phyloP scores from a whole-genome alignment of 2,113 vertebrate genomes.

The Saccopteryx leptura region DNA sequence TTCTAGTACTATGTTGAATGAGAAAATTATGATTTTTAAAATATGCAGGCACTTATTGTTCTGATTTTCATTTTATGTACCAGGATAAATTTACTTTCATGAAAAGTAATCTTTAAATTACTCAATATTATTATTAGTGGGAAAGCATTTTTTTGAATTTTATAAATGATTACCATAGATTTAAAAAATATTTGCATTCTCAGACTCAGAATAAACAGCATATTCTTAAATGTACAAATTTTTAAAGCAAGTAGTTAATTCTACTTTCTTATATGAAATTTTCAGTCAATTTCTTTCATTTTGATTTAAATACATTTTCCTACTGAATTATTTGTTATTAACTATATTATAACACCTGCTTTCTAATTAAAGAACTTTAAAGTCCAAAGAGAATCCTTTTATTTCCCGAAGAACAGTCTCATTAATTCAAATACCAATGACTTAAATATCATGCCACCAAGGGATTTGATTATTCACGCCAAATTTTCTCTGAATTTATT shows the following conservation, averaged over 20 bases:
- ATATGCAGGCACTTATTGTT: background rate
- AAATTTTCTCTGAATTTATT: constrained; percentile 68
- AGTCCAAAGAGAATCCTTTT: constrained; percentile 18
- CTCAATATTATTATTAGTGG: background rate
- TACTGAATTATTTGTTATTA: constrained; percentile 20
- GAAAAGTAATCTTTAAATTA: constrained; percentile 35
- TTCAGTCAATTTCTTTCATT: constrained; percentile 2
- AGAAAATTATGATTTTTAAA: constrained; percentile 34
- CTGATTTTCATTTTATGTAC: constrained; percentile 38
- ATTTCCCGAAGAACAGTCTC: background rate
- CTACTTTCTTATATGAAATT: constrained; percentile 19
- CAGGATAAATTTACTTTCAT: background rate
- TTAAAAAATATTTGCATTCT: constrained; percentile 24
- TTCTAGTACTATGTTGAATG: background rate
- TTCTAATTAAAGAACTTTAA: constrained; percentile 51
- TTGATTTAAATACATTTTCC: constrained; percentile 35
- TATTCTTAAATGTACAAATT: background rate
- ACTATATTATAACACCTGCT: constrained; percentile 25
- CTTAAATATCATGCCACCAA: constrained; percentile 46
- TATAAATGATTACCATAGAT: constrained; percentile 5
- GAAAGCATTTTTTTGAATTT: constrained; percentile 11
- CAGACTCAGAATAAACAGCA: constrained; percentile 25
- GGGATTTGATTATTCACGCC: constrained; percentile 19
- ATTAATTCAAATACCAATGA: constrained; percentile 48
- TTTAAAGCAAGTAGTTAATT: background rate